Base-by-base conservation (phyloP, 1,140 invertebrate species). In the Heliothis virescens region DNA sequence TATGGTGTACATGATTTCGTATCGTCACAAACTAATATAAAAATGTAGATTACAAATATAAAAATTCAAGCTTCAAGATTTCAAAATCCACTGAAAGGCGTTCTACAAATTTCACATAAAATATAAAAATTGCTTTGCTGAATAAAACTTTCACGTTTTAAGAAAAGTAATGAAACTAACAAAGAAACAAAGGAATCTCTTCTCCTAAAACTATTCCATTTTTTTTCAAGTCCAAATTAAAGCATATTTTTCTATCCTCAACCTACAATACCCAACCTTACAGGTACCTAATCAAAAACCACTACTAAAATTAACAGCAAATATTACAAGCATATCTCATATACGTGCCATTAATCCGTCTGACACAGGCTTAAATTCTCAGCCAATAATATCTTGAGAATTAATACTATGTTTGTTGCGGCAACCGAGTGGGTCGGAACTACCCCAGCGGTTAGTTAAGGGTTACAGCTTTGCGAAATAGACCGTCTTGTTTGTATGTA, bases 311-410 rank as follows among this genome's bases (percentile, higher is more conserved):
- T 63, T 48, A 26, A 52, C n/a, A 11, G 48, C 34, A 21, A 78
- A 34, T 71, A 79, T 79, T 18, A 47, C 53, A 7, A 55, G 60
- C 81, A 84, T 89, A 88, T 72, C 84, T 89, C 86, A 88, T 85
- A 80, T 82, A 85, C 86, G 86, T 85, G 87, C 89, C 87, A 91
- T 89, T 90, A 91, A 88, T 82, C 88, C 85, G 85, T 89, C 89
- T 76, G 83, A 80, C 79, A 74, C 85, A 88, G 84, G 80, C 76
- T 83, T 91, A 90, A 89, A 87, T 86, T 86, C 82, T 83, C 67
- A 81, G 75, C 84, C 88, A 88, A 89, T 90, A 89, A 89, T 90
- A 88, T 84, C 85, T 67, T 63, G 76, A 79, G 87, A 83, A 90
- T 89, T 89, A 90, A 89, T 87, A 85, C 83, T 74, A 65, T 84